Conservation (phyloP, 2,888 invertebrate species). For the Nipponacmea schrenckii region DNA sequence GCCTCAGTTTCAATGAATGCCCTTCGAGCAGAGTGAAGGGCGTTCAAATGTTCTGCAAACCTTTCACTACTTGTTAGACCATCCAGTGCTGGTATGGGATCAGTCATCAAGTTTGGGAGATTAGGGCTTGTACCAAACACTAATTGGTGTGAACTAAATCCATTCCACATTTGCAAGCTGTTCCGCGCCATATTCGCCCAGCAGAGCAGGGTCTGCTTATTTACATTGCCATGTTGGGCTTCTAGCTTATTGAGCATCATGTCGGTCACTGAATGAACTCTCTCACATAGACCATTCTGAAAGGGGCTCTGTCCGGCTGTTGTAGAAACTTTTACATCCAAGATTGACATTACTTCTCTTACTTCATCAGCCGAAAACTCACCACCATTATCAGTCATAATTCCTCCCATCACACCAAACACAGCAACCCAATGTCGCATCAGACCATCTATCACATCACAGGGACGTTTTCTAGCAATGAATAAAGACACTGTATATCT, state of each 20-base stretch:
- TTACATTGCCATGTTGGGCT: conserved; percentile 15
- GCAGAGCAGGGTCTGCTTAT: conserved; percentile 14
- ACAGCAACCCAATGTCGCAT: conserved; percentile 34
- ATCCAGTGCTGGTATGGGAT: no score
- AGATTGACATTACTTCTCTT: conserved; percentile 23
- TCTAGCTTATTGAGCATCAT: no score
- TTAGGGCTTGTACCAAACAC: conserved; percentile 30
- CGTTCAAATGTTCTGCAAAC: no score
- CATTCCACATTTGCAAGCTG: no score
- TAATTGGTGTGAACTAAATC: no score
- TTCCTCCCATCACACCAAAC: conserved; percentile 31
- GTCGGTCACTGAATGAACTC: no score
- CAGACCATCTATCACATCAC: conserved; percentile 27
- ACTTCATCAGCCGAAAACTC: conserved; percentile 33
- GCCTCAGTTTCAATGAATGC: conserved; percentile 35
- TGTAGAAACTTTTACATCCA: no score
- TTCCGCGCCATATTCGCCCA: no score
- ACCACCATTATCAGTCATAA: conserved; percentile 34
- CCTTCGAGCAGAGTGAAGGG: conserved; percentile 23
- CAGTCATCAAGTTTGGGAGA: conserved; percentile 27
- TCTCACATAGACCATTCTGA: no score
- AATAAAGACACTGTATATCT: conserved; percentile 21
- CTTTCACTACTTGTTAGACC: no score
- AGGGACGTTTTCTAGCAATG: conserved; percentile 23
- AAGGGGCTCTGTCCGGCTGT: no score